Evolutionary conservation across 2,888 invertebrate genomes (phyloP).

Genomic region (Yponomeuta malinellus): DNA sequence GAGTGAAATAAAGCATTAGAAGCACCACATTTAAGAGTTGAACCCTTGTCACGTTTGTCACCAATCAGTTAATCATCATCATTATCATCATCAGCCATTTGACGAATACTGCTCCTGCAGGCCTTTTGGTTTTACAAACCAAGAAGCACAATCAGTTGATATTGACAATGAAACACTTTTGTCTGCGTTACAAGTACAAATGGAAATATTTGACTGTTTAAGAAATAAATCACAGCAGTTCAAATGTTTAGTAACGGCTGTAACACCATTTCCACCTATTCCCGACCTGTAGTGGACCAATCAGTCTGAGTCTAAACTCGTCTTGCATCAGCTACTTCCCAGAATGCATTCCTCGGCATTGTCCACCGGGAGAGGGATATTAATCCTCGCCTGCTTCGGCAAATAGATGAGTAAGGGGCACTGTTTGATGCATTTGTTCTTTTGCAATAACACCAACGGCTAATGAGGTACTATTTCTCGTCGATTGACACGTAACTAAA

Average conservation of each 20-base stretch:
- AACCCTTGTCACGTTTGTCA: no score
- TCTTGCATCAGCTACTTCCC: constrained; percentile 17
- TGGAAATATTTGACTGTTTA: background rate
- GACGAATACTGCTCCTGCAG: no score
- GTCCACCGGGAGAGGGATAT: constrained; percentile 32
- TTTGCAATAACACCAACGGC: constrained; percentile 3
- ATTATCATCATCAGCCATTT: no score
- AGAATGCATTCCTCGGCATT: constrained; percentile 31
- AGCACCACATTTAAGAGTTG: no score
- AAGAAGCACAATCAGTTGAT: no score
- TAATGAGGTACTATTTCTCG: constrained; percentile 6
- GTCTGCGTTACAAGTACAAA: no score
- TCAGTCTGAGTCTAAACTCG: constrained; percentile 8
- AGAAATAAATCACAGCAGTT: background rate
- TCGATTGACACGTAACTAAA: background rate
- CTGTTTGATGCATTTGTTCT: constrained; percentile 3
- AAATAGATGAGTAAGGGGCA: background rate
- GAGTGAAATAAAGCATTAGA: no score
- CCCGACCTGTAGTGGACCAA: background rate
- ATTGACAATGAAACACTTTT: no score
- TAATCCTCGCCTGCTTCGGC: constrained; percentile 26
- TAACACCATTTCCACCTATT: background rate
- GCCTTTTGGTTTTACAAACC: no score
- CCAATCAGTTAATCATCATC: no score
- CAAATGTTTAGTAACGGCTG: background rate